phyloP scores from a whole-genome alignment of 1,140 invertebrate species.

The Drosophila prosaltans region DNA sequence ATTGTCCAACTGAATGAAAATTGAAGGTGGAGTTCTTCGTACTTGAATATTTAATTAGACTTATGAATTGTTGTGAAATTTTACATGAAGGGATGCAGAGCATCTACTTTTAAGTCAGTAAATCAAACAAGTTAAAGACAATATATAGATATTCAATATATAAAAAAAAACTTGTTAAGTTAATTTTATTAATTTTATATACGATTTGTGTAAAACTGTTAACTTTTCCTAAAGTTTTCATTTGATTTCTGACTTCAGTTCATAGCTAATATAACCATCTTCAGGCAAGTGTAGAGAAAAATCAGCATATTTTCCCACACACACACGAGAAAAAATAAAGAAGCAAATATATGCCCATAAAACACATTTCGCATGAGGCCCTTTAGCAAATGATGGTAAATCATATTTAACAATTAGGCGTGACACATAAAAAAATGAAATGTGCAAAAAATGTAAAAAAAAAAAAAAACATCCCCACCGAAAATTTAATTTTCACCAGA shows the following conservation, averaged over 20 bases:
- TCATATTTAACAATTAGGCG: slow-evolving; percentile 72
- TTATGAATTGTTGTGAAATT: neutral
- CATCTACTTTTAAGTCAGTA: too few species aligned
- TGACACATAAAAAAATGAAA: slow-evolving; percentile 38
- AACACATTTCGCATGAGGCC: slow-evolving; percentile 9
- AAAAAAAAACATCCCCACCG: slow-evolving; percentile 4
- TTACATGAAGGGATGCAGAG: neutral
- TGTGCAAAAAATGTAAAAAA: slow-evolving; percentile 9
- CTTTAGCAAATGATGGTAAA: slow-evolving; percentile 54
- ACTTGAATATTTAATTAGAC: too few species aligned
- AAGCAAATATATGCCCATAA: slow-evolving; percentile 15
- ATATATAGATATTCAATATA: neutral
- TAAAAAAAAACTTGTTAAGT: neutral
- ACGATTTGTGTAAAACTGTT: too few species aligned
- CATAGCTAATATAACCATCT: too few species aligned
- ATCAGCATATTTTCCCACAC: neutral
- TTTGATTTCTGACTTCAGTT: neutral
- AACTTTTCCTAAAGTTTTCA: too few species aligned
- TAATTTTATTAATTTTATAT: too few species aligned
- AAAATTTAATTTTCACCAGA: slow-evolving; percentile 58
- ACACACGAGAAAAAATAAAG: neutral
- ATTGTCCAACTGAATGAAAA: neutral
- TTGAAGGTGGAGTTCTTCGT: too few species aligned
- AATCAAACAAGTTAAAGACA: too few species aligned
- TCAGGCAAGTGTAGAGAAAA: too few species aligned